These are phyloP conservation scores for Alosa sapidissima DNA, from an alignment of 2,797 vertebrate species.

Conservation along the genomic window DNA sequence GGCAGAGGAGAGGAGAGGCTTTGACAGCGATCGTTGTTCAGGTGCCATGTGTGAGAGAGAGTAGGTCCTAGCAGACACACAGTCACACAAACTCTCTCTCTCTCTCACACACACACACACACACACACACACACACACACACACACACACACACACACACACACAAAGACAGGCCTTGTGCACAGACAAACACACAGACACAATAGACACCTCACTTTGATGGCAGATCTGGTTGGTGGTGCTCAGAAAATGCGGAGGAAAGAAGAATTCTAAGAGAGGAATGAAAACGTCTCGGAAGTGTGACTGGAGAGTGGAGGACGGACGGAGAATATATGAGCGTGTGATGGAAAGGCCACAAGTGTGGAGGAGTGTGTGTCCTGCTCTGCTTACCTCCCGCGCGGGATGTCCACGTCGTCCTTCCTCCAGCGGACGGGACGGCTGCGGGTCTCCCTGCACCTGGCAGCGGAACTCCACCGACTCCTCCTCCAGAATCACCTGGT, in stretches of 20 bases:
- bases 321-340: background rate
- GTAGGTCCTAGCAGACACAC: background rate
- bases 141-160: background rate
- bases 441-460: slow-evolving; percentile 95
- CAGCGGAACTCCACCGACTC: slow-evolving; percentile 94
- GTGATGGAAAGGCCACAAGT: background rate
- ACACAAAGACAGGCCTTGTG: background rate
- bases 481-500: slow-evolving; percentile 96
- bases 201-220: background rate
- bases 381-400: slow-evolving; percentile 86
- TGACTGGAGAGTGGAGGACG: background rate
- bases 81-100: background rate
- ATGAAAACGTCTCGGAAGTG: background rate
- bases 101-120: background rate
- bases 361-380: background rate
- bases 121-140: background rate
- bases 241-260: background rate
- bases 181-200: background rate
- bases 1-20: background rate
- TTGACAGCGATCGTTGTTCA: background rate
- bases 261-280: background rate
- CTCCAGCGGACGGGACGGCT: slow-evolving; percentile 91
- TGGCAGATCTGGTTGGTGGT: no score
- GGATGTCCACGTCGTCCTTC: slow-evolving; percentile 92
- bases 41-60: background rate